These are phyloP conservation scores for Rhinoderma darwinii DNA, from an alignment of 2,113 vertebrate genomes.

Conservation along the genomic window DNA sequence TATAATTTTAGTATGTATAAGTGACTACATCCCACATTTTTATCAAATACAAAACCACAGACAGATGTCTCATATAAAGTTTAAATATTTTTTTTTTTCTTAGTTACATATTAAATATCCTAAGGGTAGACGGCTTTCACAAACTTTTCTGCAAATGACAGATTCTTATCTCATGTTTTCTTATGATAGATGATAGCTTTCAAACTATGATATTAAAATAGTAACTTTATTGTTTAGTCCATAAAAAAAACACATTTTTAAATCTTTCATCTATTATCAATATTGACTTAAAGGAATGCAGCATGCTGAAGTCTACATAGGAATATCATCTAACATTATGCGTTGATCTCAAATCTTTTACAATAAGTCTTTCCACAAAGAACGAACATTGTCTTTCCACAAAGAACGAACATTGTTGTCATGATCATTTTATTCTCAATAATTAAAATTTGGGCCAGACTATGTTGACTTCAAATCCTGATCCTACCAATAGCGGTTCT, in stretches of 20 bases:
- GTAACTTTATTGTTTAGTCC: constrained; percentile 10
- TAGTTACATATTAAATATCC: constrained; percentile 29
- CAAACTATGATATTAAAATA: constrained; percentile 25
- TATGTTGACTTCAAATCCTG: too few species aligned
- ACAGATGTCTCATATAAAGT: not conserved
- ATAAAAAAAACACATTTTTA: not conserved
- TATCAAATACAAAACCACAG: not conserved
- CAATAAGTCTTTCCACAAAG: not conserved
- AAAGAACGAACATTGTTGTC: not conserved
- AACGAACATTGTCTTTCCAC: not conserved
- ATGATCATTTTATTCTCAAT: not conserved
- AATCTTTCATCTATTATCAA: constrained; percentile 7
- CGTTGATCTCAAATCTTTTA: not conserved
- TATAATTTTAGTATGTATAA: not conserved
- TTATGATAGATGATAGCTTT: constrained; percentile 20
- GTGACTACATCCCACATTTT: not conserved
- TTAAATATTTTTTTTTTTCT: constrained; percentile 7
- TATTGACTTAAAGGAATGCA: not conserved
- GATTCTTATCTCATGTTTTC: constrained; percentile 24
- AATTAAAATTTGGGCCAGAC: too few species aligned
- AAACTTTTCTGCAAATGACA: constrained; percentile 33
- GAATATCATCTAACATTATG: not conserved
- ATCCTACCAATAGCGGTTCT: not conserved
- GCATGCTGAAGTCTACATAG: not conserved
- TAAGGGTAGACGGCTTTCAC: not conserved